Base-by-base conservation (phyloP, 2,113 vertebrate genomes). In the Ascaphus truei region DNA sequence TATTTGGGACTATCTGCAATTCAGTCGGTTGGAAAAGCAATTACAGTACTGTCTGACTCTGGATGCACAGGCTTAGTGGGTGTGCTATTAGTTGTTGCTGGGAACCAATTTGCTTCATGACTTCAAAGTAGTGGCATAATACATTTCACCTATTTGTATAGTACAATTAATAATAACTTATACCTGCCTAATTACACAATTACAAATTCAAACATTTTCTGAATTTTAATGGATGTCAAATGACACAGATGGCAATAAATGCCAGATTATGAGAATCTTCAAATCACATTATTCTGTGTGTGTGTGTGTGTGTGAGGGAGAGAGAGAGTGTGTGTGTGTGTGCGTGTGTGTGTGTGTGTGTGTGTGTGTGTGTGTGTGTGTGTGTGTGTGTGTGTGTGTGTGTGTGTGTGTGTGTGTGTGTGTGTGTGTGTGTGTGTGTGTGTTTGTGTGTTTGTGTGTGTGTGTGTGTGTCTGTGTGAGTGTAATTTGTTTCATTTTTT, bases 11-110 rank as follows among this genome's bases (percentile, higher is more conserved):
- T 73, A 77, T 71, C 52, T 73, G 79, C 59, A 67, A 76, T 69
- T 84, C 71, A 74, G 39, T 47, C 71, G 71, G 37, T 71, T 80
- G 78, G 52, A 82, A 83, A 85, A 83, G 72, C 45, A 78, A 84
- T 83, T 78, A 80, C 25, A 68, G 45, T 50, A 74, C 75, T 77
- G 67, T 53, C 0, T 12, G 11, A 18, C 56, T 13, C 20, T 27
- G 31, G 29, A 51, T 37, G 43, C 30, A 37, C 26, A 37, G 63
- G 66, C 66, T 50, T 39, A 47, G 66, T 34, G 36, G 55, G 66
- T 36, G 55, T 31, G 43, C 55, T 50, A 51, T 68, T 59, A 45
- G 39, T 18, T 51, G 23, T 58, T 60, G 41, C 62, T 48, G 43
- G 31, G 31, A 33, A 31, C 43, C 66, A 68, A 29, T 34, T 45